Percentiles rank a stretch among this genome's conserved stretches.
Evolutionary conservation across 2,888 invertebrate genomes (phyloP).

Genomic region (Campoplex capitator): DNA sequence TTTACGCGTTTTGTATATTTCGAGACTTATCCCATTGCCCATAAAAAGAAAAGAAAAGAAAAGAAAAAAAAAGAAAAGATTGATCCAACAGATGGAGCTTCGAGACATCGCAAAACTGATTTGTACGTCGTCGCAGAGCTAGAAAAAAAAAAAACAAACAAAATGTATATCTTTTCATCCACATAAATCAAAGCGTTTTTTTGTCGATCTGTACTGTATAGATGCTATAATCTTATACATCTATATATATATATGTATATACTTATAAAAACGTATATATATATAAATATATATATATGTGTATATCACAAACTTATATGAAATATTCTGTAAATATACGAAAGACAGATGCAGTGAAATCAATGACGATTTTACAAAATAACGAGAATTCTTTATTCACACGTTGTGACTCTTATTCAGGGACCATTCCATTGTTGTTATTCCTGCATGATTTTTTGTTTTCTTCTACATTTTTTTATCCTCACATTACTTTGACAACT

Average conservation of each 20-base stretch:
- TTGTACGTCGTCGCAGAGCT: not conserved
- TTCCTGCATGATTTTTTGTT: not conserved
- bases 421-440: conserved; percentile 15
- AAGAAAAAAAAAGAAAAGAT: not conserved
- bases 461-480: not conserved
- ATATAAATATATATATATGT: conserved; percentile 65
- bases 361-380: conserved; percentile 27
- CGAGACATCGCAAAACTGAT: not conserved
- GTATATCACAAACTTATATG: conserved; percentile 71
- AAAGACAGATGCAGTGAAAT: conserved; percentile 72
- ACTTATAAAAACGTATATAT: conserved; percentile 55
- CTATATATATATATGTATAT: conserved; percentile 44
- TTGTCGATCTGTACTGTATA: conserved; percentile 8
- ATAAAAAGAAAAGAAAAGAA: not conserved
- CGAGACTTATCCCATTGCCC: not conserved
- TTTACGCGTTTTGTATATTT: not conserved
- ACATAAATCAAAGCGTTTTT: conserved; percentile 15
- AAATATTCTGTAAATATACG: conserved; percentile 80
- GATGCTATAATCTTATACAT: conserved; percentile 44
- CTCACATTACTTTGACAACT: not conserved
- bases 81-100: not conserved
- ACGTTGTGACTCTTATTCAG: conserved; percentile 25
- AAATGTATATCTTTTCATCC: conserved; percentile 4
- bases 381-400: conserved; percentile 30
- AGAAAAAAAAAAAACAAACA: not conserved